Evolutionary conservation across 2,113 vertebrate species (phyloP).

Genomic region (Orientallactaga bullata): DNA sequence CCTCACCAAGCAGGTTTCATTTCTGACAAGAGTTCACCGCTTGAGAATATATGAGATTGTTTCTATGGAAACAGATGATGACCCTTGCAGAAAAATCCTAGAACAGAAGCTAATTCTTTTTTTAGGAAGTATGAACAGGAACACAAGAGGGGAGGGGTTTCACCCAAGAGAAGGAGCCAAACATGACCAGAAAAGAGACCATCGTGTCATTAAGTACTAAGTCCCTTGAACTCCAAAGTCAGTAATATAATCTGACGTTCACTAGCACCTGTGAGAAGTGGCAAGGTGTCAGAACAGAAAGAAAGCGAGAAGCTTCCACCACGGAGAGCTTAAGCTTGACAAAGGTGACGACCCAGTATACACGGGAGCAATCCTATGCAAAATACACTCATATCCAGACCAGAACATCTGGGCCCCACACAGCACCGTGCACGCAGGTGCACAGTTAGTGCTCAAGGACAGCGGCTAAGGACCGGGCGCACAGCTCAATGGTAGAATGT

Average conservation of each 20-base stretch:
- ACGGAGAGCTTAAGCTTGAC: not conserved
- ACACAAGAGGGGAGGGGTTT: not conserved
- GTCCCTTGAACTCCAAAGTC: not conserved
- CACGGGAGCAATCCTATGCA: not conserved
- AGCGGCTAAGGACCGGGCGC: not conserved
- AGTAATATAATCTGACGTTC: not conserved
- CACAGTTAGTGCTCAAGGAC: not conserved
- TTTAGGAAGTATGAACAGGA: not conserved
- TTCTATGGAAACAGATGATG: conserved; percentile 53
- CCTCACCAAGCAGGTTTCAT: conserved; percentile 10
- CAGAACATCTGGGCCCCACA: no score
- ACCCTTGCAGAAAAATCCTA: conserved; percentile 54
- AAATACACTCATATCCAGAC: not conserved
- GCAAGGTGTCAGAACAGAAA: not conserved
- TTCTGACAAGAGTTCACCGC: conserved; percentile 23
- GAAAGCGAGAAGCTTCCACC: not conserved
- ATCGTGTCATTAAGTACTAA: not conserved
- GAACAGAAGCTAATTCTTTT: conserved; percentile 23
- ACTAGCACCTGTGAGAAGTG: not conserved
- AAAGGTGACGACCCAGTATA: not conserved
- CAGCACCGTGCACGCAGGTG: not conserved
- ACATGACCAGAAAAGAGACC: not conserved
- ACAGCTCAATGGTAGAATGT: not conserved
- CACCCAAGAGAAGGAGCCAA: not conserved
- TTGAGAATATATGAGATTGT: conserved; percentile 23